A percentile compares a stretch with the other conserved stretches of the same genome.
These are phyloP conservation scores for Sinocyclocheilus anshuiensis DNA, from an alignment of 2,113 vertebrate species.

Conservation along the genomic window DNA sequence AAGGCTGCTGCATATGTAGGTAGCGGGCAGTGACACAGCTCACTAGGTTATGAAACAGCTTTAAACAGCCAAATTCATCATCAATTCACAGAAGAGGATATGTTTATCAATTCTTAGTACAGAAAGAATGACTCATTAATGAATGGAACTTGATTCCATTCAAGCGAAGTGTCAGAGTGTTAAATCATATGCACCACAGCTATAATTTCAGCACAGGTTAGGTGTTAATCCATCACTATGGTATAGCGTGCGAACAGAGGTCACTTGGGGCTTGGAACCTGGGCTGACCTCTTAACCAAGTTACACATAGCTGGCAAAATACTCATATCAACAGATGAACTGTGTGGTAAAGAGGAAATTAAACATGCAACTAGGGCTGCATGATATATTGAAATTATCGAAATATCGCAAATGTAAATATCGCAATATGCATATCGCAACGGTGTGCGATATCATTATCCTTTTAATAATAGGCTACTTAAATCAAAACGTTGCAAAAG, in stretches of 20 bases:
- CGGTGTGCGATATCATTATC: no score
- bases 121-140: not conserved
- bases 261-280: not conserved
- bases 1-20: not conserved
- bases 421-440: no score
- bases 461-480: no score
- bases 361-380: not conserved
- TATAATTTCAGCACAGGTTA: constrained; percentile 6
- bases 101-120: not conserved
- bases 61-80: not conserved
- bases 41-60: not conserved
- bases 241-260: not conserved
- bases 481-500: no score
- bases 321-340: not conserved
- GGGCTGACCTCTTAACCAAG: not conserved
- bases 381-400: no score
- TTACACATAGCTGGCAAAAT: not conserved
- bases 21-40: not conserved
- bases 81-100: constrained; percentile 1
- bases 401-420: no score
- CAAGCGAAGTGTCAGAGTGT: not conserved
- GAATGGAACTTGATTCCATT: not conserved
- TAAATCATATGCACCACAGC: not conserved
- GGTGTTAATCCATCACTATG: constrained; percentile 10
- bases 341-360: not conserved